phyloP scores from a whole-genome alignment of 1,140 invertebrate species.

The Drosophila erecta region DNA sequence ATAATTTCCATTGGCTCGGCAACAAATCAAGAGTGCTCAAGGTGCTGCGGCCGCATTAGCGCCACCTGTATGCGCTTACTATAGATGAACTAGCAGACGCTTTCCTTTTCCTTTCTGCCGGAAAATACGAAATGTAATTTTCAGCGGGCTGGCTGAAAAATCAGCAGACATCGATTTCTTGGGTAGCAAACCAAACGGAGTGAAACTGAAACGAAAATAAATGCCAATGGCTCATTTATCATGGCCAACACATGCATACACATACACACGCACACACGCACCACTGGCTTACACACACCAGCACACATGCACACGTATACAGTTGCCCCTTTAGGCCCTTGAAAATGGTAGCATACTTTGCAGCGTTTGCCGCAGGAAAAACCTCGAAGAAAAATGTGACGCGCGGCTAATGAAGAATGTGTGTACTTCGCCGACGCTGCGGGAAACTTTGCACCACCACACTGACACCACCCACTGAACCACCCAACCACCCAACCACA shows the following conservation, averaged over 20 bases:
- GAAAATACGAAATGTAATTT: slow-evolving; percentile 49
- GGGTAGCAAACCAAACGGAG: slow-evolving; percentile 41
- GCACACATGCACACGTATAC: slow-evolving; percentile 8
- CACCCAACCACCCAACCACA: slow-evolving; percentile 11
- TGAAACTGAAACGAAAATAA: slow-evolving; percentile 72
- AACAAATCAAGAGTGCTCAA: slow-evolving; percentile 59
- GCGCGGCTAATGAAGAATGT: slow-evolving; percentile 64
- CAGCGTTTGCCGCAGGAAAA: slow-evolving; percentile 30
- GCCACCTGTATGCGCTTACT: slow-evolving; percentile 52
- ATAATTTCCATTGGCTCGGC: slow-evolving; percentile 56
- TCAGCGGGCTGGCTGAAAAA: slow-evolving; percentile 54
- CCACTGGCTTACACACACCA: slow-evolving; percentile 15
- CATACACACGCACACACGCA: slow-evolving; percentile 1
- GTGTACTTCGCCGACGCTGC: slow-evolving; percentile 46
- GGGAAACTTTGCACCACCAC: slow-evolving; percentile 37
- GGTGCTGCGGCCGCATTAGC: slow-evolving; percentile 49
- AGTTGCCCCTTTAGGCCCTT: slow-evolving; percentile 31
- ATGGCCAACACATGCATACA: slow-evolving; percentile 32
- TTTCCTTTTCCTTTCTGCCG: slow-evolving; percentile 1
- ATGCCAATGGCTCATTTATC: slow-evolving; percentile 71
- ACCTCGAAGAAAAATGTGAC: slow-evolving; percentile 57
- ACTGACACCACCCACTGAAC: neutral
- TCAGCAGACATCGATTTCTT: slow-evolving; percentile 65
- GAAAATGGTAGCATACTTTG: slow-evolving; percentile 44
- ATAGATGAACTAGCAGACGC: slow-evolving; percentile 43